Evolutionary conservation across 2,797 vertebrate genomes (phyloP).

Genomic region (Scyliorhinus canicula): DNA sequence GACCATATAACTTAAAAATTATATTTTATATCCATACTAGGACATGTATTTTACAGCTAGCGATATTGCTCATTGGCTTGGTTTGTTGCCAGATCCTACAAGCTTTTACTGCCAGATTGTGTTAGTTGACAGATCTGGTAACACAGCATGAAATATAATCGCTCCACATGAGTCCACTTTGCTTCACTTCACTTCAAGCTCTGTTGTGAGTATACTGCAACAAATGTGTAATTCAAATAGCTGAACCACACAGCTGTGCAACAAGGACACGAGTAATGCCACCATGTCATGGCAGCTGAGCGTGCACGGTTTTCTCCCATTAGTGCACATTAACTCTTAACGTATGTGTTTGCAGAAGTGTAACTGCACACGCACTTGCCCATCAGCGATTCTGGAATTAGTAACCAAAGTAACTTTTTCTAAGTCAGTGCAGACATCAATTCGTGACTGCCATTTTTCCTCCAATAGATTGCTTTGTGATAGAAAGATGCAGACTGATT

Average conservation of each 20-base stretch:
- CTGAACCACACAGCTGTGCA: constrained; percentile 13
- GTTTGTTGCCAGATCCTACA: neutral
- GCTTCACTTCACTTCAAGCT: constrained; percentile 34
- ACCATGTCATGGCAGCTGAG: constrained; percentile 1
- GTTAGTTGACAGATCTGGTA: constrained; percentile 25
- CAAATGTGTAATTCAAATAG: constrained; percentile 30
- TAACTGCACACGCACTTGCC: neutral
- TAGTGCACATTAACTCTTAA: neutral
- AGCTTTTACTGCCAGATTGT: constrained; percentile 35
- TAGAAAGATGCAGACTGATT: neutral
- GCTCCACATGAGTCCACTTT: constrained; percentile 29
- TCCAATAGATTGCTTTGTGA: neutral
- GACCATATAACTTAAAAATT: neutral
- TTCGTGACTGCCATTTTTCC: neutral
- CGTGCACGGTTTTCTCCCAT: neutral
- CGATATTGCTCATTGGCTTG: neutral
- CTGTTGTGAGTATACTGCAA: constrained; percentile 32
- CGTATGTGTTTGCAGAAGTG: neutral
- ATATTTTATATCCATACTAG: neutral
- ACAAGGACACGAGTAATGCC: constrained; percentile 5
- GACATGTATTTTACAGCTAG: neutral
- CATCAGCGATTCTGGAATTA: neutral
- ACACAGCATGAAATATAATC: constrained; percentile 33
- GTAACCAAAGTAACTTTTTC: neutral
- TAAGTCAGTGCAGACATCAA: neutral